Percentiles rank a stretch among this genome's conserved stretches.
Evolutionary conservation across 1,140 invertebrate genomes (phyloP).

Genomic region (Cydia strobilella): DNA sequence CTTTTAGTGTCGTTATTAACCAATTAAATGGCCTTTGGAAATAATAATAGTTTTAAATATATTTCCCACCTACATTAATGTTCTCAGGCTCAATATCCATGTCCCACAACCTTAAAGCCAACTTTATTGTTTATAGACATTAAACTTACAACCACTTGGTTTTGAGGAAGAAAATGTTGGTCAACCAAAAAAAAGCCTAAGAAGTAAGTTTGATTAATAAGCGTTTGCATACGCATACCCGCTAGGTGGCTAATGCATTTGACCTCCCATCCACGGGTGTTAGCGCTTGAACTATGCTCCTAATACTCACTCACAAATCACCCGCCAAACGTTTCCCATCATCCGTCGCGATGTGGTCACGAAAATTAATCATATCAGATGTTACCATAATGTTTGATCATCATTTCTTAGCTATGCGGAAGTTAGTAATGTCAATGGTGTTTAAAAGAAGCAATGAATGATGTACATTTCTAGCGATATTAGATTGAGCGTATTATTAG

Average conservation of each 20-base stretch:
- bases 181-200: slow-evolving; percentile 42
- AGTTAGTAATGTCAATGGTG: background rate
- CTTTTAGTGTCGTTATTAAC: background rate
- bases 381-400: slow-evolving; percentile 47
- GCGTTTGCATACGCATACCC: slow-evolving; percentile 57
- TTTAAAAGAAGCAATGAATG: background rate
- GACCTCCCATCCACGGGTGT: slow-evolving; percentile 68
- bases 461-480: background rate
- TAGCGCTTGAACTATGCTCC: slow-evolving; percentile 74
- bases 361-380: slow-evolving; percentile 50
- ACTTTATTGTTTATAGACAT: background rate
- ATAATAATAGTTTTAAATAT: background rate
- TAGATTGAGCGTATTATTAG: slow-evolving; percentile 5
- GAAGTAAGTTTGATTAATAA: slow-evolving; percentile 66
- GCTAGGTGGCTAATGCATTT: slow-evolving; percentile 78
- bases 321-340: slow-evolving; percentile 66
- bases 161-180: slow-evolving; percentile 34
- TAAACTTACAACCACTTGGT: slow-evolving; percentile 33
- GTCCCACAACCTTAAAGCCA: background rate
- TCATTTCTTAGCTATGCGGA: background rate
- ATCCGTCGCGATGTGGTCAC: slow-evolving; percentile 70
- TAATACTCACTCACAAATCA: slow-evolving; percentile 74
- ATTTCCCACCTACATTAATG: slow-evolving; percentile 4
- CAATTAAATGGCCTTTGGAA: background rate
- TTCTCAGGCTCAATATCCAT: slow-evolving; percentile 15